Conservation (phyloP, 2,888 invertebrate genomes). For the Drosophila subquinaria region DNA sequence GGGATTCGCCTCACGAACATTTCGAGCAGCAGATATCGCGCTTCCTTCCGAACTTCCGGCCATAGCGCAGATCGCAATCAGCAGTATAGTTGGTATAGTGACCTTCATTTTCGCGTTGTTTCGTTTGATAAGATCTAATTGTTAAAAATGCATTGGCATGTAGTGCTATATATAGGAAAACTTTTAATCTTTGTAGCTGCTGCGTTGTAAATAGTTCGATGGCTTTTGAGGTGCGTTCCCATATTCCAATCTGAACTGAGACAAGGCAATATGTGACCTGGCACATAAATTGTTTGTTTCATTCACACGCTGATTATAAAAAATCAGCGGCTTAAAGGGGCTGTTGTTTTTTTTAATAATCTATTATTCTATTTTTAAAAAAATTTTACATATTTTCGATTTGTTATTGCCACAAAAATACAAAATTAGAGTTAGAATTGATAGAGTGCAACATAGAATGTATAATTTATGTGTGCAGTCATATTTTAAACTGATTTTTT, state of each 20-base stretch:
- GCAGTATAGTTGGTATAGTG: conserved; percentile 23
- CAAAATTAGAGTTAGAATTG: neutral
- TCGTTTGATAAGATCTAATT: conserved; percentile 13
- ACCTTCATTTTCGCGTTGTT: conserved; percentile 25
- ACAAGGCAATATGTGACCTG: conserved; percentile 14
- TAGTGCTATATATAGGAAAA: conserved; percentile 29
- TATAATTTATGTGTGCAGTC: neutral
- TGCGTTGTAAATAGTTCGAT: neutral
- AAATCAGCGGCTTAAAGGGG: conserved; percentile 1
- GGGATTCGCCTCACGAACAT: conserved; percentile 16
- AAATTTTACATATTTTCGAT: neutral
- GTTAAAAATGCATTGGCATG: neutral
- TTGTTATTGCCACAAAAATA: neutral
- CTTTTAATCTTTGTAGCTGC: neutral
- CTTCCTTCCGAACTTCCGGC: neutral
- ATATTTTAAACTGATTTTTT: neutral
- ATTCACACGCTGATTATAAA: neutral
- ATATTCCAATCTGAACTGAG: neutral
- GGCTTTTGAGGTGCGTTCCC: neutral
- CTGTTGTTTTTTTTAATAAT: too few relatives aligned
- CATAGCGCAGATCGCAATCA: conserved; percentile 35
- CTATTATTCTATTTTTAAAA: too few relatives aligned
- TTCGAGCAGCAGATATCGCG: conserved; percentile 5
- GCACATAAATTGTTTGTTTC: conserved; percentile 9
- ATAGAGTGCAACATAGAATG: neutral